Conservation (phyloP, 2,797 vertebrate species). For the Clarias fuscus region DNA sequence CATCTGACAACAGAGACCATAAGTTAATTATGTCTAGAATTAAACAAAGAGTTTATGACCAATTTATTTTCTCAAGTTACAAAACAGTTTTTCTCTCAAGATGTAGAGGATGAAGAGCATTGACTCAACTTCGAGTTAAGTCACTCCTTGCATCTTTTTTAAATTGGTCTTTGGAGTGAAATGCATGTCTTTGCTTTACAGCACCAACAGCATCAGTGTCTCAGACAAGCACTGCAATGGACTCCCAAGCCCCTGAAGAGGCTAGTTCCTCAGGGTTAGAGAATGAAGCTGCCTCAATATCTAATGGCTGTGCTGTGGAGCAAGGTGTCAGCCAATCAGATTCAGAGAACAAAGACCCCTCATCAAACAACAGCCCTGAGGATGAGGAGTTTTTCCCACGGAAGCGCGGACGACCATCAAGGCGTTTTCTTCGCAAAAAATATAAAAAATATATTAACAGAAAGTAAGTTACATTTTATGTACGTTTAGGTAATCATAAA, state of each 20-base stretch:
- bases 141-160: neutral
- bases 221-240: conserved; percentile 67
- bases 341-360: conserved; percentile 87
- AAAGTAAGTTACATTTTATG: conserved; percentile 71
- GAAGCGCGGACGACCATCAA: conserved; percentile 88
- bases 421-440: conserved; percentile 91
- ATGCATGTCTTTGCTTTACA: neutral
- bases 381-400: conserved; percentile 75
- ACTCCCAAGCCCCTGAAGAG: conserved; percentile 73
- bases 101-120: neutral
- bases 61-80: neutral
- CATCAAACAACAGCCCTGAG: conserved; percentile 73
- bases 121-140: neutral
- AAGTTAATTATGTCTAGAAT: neutral
- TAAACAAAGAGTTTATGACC: neutral
- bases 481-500: neutral
- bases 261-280: conserved; percentile 81
- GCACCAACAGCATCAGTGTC: conserved; percentile 75
- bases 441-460: conserved; percentile 89
- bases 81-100: neutral
- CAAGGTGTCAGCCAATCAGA: conserved; percentile 84
- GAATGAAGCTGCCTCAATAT: conserved; percentile 53
- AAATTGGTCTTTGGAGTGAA: neutral
- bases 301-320: conserved; percentile 67
- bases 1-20: too few species aligned